These are phyloP conservation scores for Ganaspis brasiliensis DNA, from an alignment of 2,888 invertebrate species.

Conservation along the genomic window DNA sequence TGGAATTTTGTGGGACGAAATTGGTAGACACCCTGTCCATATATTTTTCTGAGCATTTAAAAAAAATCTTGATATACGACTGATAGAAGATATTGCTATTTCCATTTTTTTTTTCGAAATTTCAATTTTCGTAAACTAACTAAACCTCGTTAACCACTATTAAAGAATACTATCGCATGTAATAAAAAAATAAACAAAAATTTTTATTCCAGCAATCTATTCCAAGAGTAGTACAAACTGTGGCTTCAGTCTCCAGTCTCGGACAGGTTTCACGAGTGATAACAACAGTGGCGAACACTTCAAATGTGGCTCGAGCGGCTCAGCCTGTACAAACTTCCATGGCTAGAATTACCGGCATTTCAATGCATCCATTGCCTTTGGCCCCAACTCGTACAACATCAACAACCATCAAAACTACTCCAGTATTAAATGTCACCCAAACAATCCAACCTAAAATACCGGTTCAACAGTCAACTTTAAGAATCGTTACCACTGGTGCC, in stretches of 20 bases:
- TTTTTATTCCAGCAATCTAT: slow-evolving; percentile 62
- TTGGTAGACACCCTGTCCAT: no score
- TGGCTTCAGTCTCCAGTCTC: slow-evolving; percentile 74
- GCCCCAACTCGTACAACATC: slow-evolving; percentile 71
- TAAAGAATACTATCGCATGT: no score
- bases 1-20: no score
- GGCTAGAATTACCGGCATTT: slow-evolving; percentile 77
- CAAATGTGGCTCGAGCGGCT: slow-evolving; percentile 71
- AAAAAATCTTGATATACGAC: no score
- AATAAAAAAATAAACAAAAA: not conserved
- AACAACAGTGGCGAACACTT: slow-evolving; percentile 74
- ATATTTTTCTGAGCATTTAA: no score
- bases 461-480: slow-evolving; percentile 54
- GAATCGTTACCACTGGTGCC: slow-evolving; percentile 56
- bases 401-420: slow-evolving; percentile 71
- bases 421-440: slow-evolving; percentile 67
- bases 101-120: no score
- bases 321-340: slow-evolving; percentile 74
- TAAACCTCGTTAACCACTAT: no score
- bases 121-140: no score
- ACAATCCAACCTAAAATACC: slow-evolving; percentile 75
- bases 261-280: slow-evolving; percentile 75
- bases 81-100: no score
- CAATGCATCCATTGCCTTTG: slow-evolving; percentile 75
- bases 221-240: slow-evolving; percentile 76